Evolutionary conservation across 2,113 vertebrate genomes (phyloP), one percentile per base, ranked within the genome.

Genomic region (Neomonachus schauinslandi): DNA sequence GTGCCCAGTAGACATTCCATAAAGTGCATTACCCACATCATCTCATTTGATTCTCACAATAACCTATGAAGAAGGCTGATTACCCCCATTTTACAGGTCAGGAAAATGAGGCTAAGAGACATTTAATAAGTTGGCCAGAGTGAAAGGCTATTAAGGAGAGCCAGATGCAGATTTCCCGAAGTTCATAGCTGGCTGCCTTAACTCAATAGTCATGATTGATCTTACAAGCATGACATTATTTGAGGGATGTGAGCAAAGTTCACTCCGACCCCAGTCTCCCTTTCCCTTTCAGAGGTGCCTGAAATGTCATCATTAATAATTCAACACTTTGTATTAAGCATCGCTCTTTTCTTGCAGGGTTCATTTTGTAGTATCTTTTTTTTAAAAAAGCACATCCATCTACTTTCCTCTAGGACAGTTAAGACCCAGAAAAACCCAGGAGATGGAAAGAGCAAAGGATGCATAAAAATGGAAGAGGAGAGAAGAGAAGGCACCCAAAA

Each of bases 231-330:
- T 55, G 83, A 67, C 11, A n/a, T 89, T 88, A 76, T 77, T 76
- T 91, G 65, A 94, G 36, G 22, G 59, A 86, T 3, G 7, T 59
- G 49, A 61, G 33, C 59, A 57, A 94, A 93, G 92, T 83, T 91
- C 94, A 36, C 72, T 21, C 82, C 77, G 82, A 79, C 39, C 53
- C 84, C 77, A 36, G 33, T 82, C 59, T 96, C 31, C 39, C 13
- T 92, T 96, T 81, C 39, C 39, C 13, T 92, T 96, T 81, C 39
- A 81, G 63, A 95, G 53, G 65, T 28, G 76, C 36, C 51, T 86
- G 77, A 97, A 89, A 93, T 89, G 79, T 77, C 88, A 79, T 31
- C 55, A 79, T 95, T 89, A 94, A 92, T 94, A 82, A 97, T 89
- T 97, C 93, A 92, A 53, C 49, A 89, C 51, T 91, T 86, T 80